phyloP scores from a whole-genome alignment of 2,888 invertebrate species.

The Callosobruchus maculatus region DNA sequence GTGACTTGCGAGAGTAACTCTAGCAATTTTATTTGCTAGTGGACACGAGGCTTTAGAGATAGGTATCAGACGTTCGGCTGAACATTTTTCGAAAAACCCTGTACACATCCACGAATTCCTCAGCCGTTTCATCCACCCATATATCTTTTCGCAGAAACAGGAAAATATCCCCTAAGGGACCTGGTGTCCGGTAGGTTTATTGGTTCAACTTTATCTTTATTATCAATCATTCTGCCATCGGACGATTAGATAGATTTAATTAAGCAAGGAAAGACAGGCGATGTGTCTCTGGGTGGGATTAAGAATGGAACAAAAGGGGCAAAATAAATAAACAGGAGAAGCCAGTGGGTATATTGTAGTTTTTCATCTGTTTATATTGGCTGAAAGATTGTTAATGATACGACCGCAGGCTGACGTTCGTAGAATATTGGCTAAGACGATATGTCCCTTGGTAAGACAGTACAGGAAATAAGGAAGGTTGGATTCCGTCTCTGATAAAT shows the following conservation, averaged over 20 bases:
- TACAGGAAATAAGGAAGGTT: background rate
- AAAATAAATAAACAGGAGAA: constrained; percentile 30
- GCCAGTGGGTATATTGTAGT: background rate
- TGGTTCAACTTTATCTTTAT: constrained; percentile 26
- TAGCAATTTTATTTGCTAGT: too few relatives aligned
- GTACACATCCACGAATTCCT: background rate
- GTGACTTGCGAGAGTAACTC: too few relatives aligned
- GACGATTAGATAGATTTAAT: constrained; percentile 33
- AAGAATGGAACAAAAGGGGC: constrained; percentile 29
- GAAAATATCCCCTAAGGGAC: background rate
- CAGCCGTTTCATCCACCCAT: background rate
- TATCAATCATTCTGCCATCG: constrained; percentile 26
- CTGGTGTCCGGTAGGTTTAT: constrained; percentile 10
- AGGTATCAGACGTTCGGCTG: too few relatives aligned
- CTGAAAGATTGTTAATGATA: constrained; percentile 18
- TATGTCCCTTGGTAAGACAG: background rate
- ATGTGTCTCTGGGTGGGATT: constrained; percentile 28
- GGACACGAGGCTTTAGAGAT: too few relatives aligned
- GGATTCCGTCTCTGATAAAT: background rate
- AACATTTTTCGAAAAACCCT: background rate
- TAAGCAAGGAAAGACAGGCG: constrained; percentile 36
- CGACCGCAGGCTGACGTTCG: constrained; percentile 4
- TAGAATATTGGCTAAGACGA: background rate
- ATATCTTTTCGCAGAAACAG: background rate
- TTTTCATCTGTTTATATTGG: constrained; percentile 21